A percentile compares a stretch with the other conserved stretches of the same genome.
These are phyloP conservation scores for Tachina grossa DNA, from an alignment of 2,888 invertebrate species.

Conservation along the genomic window DNA sequence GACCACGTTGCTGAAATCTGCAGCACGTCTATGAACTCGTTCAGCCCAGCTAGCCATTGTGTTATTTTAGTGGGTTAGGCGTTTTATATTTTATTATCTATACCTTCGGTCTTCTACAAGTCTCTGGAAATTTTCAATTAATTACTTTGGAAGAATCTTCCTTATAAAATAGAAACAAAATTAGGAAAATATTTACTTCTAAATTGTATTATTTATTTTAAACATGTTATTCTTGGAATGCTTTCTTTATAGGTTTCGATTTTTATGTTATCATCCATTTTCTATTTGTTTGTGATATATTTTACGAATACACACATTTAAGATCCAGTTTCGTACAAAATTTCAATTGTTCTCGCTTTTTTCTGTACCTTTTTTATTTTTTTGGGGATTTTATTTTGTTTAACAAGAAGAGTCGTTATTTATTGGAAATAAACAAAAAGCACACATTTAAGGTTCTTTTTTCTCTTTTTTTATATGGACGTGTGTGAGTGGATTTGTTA, in stretches of 20 bases:
- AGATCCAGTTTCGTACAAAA: conserved; percentile 48
- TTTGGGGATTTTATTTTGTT: conserved; percentile 9
- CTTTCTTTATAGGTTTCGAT: conserved; percentile 36
- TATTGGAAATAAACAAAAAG: conserved; percentile 62
- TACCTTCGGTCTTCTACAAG: not conserved
- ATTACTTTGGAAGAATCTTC: conserved; percentile 15
- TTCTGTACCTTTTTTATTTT: not conserved
- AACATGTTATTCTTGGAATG: conserved; percentile 64
- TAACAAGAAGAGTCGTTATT: conserved; percentile 41
- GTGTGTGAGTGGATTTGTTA: conserved; percentile 23
- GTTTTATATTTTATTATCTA: conserved; percentile 3
- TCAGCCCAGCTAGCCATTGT: conserved; percentile 95
- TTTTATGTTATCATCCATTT: conserved; percentile 13
- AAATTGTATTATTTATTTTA: conserved; percentile 43
- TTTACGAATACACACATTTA: conserved; percentile 50
- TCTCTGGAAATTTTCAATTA: conserved; percentile 6
- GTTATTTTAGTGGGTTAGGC: not conserved
- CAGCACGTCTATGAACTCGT: conserved; percentile 95
- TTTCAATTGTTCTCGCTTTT: conserved; percentile 42
- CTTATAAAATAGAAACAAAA: not conserved
- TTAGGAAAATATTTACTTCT: conserved; percentile 12
- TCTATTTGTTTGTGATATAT: conserved; percentile 24
- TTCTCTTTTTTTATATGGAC: not conserved
- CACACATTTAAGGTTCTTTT: conserved; percentile 25
- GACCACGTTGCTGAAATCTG: conserved; percentile 94